A percentile compares a stretch with the other conserved stretches of the same genome.
These are phyloP conservation scores for Solenopsis fugax DNA, from an alignment of 1,140 invertebrate genomes.

Conservation along the genomic window DNA sequence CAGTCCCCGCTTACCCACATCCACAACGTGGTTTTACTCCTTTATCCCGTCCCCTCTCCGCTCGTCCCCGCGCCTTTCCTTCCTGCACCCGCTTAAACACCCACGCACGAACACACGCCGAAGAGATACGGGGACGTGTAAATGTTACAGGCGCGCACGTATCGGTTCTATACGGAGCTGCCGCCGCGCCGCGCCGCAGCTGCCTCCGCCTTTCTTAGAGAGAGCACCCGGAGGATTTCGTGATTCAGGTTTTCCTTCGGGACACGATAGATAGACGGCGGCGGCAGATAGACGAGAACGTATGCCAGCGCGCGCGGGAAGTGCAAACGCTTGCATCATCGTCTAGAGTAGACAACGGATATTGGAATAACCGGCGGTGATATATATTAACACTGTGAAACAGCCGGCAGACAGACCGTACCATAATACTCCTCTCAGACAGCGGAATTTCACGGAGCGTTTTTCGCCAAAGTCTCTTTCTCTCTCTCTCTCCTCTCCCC, in stretches of 20 bases:
- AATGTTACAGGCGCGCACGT: conserved; percentile 29
- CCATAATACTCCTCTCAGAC: conserved; percentile 8
- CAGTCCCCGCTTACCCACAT: conserved; percentile 72
- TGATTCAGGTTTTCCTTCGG: conserved; percentile 59
- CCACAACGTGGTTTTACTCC: conserved; percentile 66
- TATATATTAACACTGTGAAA: conserved; percentile 52
- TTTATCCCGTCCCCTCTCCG: conserved; percentile 23
- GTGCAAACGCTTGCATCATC: conserved; percentile 56
- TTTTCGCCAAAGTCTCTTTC: conserved; percentile 6
- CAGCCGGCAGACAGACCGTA: conserved; percentile 12
- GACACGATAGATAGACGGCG: conserved; percentile 49
- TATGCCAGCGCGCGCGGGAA: conserved; percentile 37
- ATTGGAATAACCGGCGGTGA: conserved; percentile 57
- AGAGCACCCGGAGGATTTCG: conserved; percentile 57
- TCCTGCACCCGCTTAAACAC: conserved; percentile 59
- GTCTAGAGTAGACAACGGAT: conserved; percentile 56
- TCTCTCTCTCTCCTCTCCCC: neutral
- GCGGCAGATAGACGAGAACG: conserved; percentile 37
- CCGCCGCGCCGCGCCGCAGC: conserved; percentile 15
- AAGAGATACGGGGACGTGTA: conserved; percentile 48
- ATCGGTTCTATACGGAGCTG: neutral
- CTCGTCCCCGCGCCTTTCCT: neutral
- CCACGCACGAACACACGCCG: conserved; percentile 64
- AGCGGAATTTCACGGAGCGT: conserved; percentile 15
- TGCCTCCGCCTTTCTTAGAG: conserved; percentile 38